Percentiles rank a stretch among this genome's conserved stretches.
Conservation (phyloP, 2,888 invertebrate species). For the Syrista parreyssii region DNA sequence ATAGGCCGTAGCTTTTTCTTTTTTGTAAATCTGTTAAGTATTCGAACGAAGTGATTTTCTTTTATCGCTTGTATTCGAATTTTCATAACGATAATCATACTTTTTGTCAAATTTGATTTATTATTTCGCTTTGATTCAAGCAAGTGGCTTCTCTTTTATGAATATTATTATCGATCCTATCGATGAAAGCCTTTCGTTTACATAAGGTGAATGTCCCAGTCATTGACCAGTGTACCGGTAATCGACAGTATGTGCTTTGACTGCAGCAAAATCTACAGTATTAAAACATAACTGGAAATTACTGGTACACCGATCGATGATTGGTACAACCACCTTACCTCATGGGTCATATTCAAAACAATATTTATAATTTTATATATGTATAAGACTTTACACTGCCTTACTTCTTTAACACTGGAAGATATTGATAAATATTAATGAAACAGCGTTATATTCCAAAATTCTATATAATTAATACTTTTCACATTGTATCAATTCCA, state of each 20-base stretch:
- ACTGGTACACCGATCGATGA: no score
- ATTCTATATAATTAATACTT: neutral
- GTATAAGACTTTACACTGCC: neutral
- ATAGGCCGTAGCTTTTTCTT: slow-evolving; percentile 18
- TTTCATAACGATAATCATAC: neutral
- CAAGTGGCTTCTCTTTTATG: neutral
- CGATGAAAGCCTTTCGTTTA: neutral
- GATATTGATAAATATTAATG: no score
- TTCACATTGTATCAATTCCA: neutral
- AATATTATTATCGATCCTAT: neutral
- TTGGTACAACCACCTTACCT: no score
- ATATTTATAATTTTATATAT: neutral
- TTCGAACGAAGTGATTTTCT: slow-evolving; percentile 5
- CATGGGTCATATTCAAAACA: neutral
- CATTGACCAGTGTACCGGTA: no score
- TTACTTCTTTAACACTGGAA: neutral
- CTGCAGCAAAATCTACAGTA: no score
- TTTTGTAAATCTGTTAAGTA: slow-evolving; percentile 27
- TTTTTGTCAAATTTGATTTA: neutral
- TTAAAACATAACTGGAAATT: no score
- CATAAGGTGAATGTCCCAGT: no score
- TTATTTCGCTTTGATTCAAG: neutral
- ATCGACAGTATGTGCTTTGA: no score
- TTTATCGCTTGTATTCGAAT: neutral
- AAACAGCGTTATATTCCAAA: neutral